Evolutionary conservation across 2,888 invertebrate genomes (phyloP), one percentile per base, ranked within the genome.

Genomic region (Ennomos fuscantarius): DNA sequence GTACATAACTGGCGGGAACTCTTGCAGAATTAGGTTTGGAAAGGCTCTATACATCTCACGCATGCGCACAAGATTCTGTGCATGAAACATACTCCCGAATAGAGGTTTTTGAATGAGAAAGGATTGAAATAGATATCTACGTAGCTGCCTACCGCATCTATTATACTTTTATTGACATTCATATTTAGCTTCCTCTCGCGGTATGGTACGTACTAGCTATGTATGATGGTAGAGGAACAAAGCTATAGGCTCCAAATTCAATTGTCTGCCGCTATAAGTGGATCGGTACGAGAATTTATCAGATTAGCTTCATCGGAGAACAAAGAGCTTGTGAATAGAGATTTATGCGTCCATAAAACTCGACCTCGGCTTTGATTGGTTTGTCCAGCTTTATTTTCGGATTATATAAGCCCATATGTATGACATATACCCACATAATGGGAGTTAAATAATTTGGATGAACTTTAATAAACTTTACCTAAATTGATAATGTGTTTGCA

Each of bases 1-100:
- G 61, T 51, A 53, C 59, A 44, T 60, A 55, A 51, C 60, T 67
- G 65, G 65, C 66, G 62, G 65, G 66, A 69, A 67, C 65, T 59
- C 60, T 56, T 63, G 61, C 60, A 55, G 49, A 54, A 61, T 70
- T 65, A 70, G 77, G 78, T 70, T 65, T 35, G 49, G 74, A 62
- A 70, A 73, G 66, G 73, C 62, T 60, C 63, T 66, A 63, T 69
- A 62, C 62, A 42, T 5, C 9, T 35, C 40, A 70, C 82, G 88
- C 90, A 89, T 87, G 90, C 90, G 89, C 73, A 15, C 46, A 64
- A 44, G 60, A 52, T 39, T 51, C 40, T 59, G 53, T 61, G 44
- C 68, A 69, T 53, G 31, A 13, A 57, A 43, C 11, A 65, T 58
- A 55, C 52, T 63, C 60, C 68, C 65, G 63, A 61, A 59, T 48